Base-by-base conservation (phyloP, 2,888 invertebrate genomes). In the Philonicus albiceps region DNA sequence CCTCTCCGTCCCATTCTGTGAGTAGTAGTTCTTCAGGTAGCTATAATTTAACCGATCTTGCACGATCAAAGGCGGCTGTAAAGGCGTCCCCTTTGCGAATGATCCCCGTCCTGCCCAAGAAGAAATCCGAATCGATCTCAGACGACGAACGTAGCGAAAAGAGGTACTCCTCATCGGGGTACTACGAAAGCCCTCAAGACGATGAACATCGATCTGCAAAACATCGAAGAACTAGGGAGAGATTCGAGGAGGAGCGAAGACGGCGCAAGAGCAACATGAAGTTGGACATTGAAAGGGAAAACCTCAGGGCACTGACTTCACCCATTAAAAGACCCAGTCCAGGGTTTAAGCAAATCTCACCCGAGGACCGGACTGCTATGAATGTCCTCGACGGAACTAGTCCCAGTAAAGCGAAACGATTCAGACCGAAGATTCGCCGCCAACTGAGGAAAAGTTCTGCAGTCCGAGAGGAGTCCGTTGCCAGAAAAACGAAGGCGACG, bases 191-290 rank as follows among this genome's bases (percentile, higher is more conserved):
- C 90, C 95, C 95, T 16, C 94, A 94, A 72, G 96, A 96, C 87
- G 95, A 96, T 89, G 92, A 92, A 7, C 90, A 92, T 84, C 89
- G 89, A 85, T 89, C 88, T 27, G 89, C 87, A 22, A 87, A 87
- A 76, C 90, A 90, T 85, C 90, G 92, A n/a, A 86, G 83, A 78
- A 83, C 86, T n/a, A 90, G 91, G 0, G 90, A 91, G 86, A 95
- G 96, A 94, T 93, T 95, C 75, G 94, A 95, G 87, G 96, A 96
- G 88, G 96, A 96, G 86, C 95, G 95, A 89, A 94, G 95, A 88
- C 93, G 95, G 87, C 94, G 95, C 90, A 95, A 95, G 92, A 95
- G 95, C 90, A 95, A 95, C 30, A 96, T 97, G 92, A 96, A 95
- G 75, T 93, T 97, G 88, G 96, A 97, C 90, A 96, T 92, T 93